Evolutionary conservation across 2,888 invertebrate species (phyloP).

Genomic region (Encarsia formosa): DNA sequence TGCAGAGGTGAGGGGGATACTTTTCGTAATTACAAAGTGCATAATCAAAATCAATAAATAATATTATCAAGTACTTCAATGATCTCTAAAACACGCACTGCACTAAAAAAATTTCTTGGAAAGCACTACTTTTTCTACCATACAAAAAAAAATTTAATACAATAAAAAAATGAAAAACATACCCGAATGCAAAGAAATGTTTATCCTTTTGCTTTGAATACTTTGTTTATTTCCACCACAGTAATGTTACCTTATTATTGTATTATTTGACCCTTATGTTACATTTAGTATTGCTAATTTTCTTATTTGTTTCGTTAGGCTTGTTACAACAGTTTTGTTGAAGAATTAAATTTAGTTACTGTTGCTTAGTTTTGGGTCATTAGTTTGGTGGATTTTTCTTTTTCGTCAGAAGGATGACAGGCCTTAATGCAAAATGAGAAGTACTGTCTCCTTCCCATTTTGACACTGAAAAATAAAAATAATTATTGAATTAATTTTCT

Average conservation of each 20-base stretch:
- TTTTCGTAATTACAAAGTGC: no score
- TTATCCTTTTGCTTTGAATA: constrained; percentile 21
- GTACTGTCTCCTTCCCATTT: constrained; percentile 50
- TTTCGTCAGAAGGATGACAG: constrained; percentile 49
- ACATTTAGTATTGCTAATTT: constrained; percentile 21
- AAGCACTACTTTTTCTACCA: no score
- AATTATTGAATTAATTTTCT: not conserved
- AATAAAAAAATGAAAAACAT: no score
- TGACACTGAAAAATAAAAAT: constrained; percentile 42
- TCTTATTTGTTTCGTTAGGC: constrained; percentile 19
- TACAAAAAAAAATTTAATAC: no score
- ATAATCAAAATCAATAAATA: no score
- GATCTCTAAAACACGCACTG: no score
- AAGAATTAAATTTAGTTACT: constrained; percentile 26
- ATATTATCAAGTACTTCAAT: no score
- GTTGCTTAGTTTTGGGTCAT: constrained; percentile 30
- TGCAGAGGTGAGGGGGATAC: no score
- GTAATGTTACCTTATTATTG: constrained; percentile 11
- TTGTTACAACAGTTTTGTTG: constrained; percentile 25
- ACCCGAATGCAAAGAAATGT: constrained; percentile 25
- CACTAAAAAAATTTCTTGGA: no score
- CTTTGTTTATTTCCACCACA: constrained; percentile 30
- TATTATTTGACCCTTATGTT: constrained; percentile 13
- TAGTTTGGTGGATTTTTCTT: constrained; percentile 44
- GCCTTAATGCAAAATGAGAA: constrained; percentile 49